Evolutionary conservation across 2,888 invertebrate species (phyloP), one percentile per base, ranked within the genome.

Genomic region (Cotesia congregata): DNA sequence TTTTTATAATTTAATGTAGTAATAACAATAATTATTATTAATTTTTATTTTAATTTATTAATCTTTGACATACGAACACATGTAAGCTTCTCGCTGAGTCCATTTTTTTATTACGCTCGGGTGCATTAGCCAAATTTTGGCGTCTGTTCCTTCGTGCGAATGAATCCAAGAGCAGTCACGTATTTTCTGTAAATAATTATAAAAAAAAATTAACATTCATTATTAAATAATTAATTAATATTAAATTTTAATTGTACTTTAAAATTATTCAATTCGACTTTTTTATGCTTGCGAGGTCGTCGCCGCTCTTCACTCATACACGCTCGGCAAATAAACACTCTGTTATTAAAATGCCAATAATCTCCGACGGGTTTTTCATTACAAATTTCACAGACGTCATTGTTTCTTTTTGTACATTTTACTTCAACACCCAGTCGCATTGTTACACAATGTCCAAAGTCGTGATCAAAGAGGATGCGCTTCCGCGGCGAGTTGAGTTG

Each of bases 271-370:
- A 85, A 76, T 67, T 83, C 74, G 12, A 77, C 76, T 41, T 76
- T 83, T 15, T 77, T 84, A 73, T 85, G 88, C 59, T 88, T 85
- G 71, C 87, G 86, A 2, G 82, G 82, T 7, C 83, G 83, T 17
- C 78, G 80, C 41, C 85, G 86, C 82, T 90, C 90, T 80, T 87
- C 87, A 59, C 62, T 79, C 90, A 90, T 90, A 78, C 91, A 91
- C 9, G 82, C 75, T 76, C 90, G 88, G 76, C 91, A 91, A 61
- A 91, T 84, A 79, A 90, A 91, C 30, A 84, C 81, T 78, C 83
- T 82, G 79, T 87, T 84, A 60, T 85, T 83, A 40, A 81, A 80
- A 64, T 91, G 91, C 91, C 91, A 91, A 80, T 91, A 91, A 86
- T 91, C 91, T 0, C 91, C 90, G 12, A 83, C 75, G 67, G 90